Evolutionary conservation across 2,888 invertebrate genomes (phyloP), one percentile per base, ranked within the genome.

Genomic region (Hydropsyche betteni): DNA sequence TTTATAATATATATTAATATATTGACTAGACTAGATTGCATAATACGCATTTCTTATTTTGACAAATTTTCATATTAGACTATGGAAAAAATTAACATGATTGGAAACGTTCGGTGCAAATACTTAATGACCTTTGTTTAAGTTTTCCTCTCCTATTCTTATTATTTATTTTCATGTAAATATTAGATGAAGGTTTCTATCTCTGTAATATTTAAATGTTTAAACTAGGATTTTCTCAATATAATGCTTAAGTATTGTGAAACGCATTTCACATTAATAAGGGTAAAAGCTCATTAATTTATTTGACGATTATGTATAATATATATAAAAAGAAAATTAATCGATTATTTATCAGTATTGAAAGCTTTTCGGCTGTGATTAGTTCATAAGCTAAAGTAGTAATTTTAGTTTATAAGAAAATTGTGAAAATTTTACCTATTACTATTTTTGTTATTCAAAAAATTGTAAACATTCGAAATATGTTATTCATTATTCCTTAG

Each of bases 281-380:
- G 36, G 55, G 75, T 77, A 75, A 44, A 70, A 50, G 36, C 55
- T 74, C 68, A 71, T 75, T 70, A 58, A 36, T 71, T 36, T 75
- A 75, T 38, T 38, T 50, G 68, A 74, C 24, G n/a, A 33, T 61
- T 61, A 61, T 61, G 10, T 64, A 55, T 55, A 4, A 5, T 44
- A 44, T 55, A 55, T 55, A n/a, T 12, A 14, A 55, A 55, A 55
- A 55, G 16, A 55, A 55, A 55, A 55, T 7, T 55, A 55, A 55
- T 55, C 24, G n/a, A 64, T 10, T 74, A 55, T 69, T 75, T 58
- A 68, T 76, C 76, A 76, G 77, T 74, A 79, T 76, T 75, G 36
- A 77, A 78, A 76, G 77, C 77, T 79, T 79, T 69, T 78, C 70
- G 79, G 79, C 79, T 79, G 79, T 79, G 79, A 79, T 74, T 79